These are phyloP conservation scores for Drosophila mimetica DNA, from an alignment of 2,888 invertebrate genomes.

Conservation along the genomic window DNA sequence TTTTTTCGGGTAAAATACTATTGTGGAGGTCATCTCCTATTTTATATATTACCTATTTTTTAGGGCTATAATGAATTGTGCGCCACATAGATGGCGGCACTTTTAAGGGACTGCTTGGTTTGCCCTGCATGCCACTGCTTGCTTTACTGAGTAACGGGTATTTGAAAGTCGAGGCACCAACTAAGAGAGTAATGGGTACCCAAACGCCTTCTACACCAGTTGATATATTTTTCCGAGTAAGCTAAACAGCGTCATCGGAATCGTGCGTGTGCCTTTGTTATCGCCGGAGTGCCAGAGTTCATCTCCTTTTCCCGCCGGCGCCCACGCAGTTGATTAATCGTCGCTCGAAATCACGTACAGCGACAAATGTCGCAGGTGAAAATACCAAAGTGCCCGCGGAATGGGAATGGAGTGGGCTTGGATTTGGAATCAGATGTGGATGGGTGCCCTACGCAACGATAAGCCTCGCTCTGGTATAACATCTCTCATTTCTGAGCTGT, in stretches of 20 bases:
- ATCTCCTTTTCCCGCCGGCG: constrained; percentile 30
- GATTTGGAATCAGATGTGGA: not conserved
- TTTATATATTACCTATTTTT: no score
- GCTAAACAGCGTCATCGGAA: constrained; percentile 20
- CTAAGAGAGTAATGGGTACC: no score
- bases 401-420: constrained; percentile 1
- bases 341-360: constrained; percentile 70
- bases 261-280: constrained; percentile 50
- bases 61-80: no score
- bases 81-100: no score
- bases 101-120: no score
- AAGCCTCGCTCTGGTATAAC: constrained; percentile 12
- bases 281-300: constrained; percentile 41
- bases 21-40: no score
- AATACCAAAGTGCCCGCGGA: constrained; percentile 23
- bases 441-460: not conserved
- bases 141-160: no score
- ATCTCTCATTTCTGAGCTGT: not conserved
- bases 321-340: constrained; percentile 74
- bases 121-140: no score
- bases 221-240: not conserved
- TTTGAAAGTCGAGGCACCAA: no score
- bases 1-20: no score
- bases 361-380: constrained; percentile 73
- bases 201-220: no score